These are phyloP conservation scores for Perccottus glenii DNA, from an alignment of 2,113 vertebrate genomes.

Conservation along the genomic window DNA sequence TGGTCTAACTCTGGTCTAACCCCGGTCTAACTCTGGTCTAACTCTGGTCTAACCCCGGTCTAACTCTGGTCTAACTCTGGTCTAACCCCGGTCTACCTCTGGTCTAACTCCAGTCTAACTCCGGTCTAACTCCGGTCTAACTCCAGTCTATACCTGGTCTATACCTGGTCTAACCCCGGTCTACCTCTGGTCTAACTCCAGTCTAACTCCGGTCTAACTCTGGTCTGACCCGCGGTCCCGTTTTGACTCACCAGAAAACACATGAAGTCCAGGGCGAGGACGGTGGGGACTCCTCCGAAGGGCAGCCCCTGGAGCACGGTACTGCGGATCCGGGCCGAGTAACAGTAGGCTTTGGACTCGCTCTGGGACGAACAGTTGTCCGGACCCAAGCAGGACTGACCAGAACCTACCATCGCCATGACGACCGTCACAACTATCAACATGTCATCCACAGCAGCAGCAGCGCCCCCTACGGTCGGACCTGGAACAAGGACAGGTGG, in stretches of 20 bases:
- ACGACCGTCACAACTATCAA: constrained; percentile 79
- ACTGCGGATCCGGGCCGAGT: constrained; percentile 94
- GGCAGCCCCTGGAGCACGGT: constrained; percentile 97
- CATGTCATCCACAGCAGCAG: constrained; percentile 84
- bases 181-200: too few species aligned
- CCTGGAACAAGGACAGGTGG: constrained; percentile 20
- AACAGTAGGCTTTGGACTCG: constrained; percentile 91
- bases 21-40: too few species aligned
- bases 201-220: too few species aligned
- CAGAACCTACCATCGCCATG: constrained; percentile 79
- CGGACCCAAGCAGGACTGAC: constrained; percentile 69
- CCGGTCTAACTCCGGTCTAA: too few species aligned
- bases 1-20: too few species aligned
- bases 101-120: too few species aligned
- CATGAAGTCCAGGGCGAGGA: constrained; percentile 97
- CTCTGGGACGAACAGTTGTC: constrained; percentile 76
- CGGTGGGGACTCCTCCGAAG: constrained; percentile 94
- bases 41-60: too few species aligned
- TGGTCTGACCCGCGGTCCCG: too few species aligned
- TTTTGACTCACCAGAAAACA: constrained; percentile 91
- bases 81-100: too few species aligned
- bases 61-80: too few species aligned
- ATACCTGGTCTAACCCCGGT: too few species aligned
- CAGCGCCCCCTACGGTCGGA: constrained; percentile 55
- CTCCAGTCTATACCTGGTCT: too few species aligned